Evolutionary conservation across 2,888 invertebrate species (phyloP).

Genomic region (Lycocerus yunnanus): DNA sequence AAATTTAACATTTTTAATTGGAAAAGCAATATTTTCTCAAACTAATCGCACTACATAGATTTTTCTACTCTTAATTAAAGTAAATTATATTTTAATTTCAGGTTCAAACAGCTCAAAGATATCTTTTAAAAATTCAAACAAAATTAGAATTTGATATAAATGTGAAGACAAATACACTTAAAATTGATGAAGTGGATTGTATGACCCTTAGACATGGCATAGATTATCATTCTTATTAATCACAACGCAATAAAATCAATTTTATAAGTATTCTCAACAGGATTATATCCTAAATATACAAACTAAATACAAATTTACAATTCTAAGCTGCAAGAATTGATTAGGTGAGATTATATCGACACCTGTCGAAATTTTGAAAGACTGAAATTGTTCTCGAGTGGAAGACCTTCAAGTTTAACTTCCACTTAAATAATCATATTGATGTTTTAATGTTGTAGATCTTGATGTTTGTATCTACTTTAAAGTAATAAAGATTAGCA

Average conservation of each 20-base stretch:
- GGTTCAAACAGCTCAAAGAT: conserved; percentile 76
- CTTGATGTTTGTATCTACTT: too few species aligned
- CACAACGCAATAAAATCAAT: neutral
- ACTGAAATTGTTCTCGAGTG: neutral
- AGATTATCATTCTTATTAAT: conserved; percentile 74
- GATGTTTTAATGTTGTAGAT: too few species aligned
- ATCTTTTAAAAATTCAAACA: conserved; percentile 83
- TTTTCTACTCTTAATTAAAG: neutral
- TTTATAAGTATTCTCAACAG: neutral
- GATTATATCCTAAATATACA: neutral
- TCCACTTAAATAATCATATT: neutral
- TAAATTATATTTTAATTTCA: neutral
- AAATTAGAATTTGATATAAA: conserved; percentile 92
- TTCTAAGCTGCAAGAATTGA: neutral
- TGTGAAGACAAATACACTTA: conserved; percentile 86
- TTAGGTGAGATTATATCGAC: neutral
- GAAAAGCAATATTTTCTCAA: too few species aligned
- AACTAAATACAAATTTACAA: neutral
- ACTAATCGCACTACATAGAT: too few species aligned
- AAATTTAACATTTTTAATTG: too few species aligned
- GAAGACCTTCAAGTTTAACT: neutral
- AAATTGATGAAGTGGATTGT: conserved; percentile 93
- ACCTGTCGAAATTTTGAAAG: neutral
- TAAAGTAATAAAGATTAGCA: too few species aligned
- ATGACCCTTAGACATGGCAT: conserved; percentile 77